These are phyloP conservation scores for Sorex fumeus DNA, from an alignment of 2,113 vertebrate species.

Conservation along the genomic window DNA sequence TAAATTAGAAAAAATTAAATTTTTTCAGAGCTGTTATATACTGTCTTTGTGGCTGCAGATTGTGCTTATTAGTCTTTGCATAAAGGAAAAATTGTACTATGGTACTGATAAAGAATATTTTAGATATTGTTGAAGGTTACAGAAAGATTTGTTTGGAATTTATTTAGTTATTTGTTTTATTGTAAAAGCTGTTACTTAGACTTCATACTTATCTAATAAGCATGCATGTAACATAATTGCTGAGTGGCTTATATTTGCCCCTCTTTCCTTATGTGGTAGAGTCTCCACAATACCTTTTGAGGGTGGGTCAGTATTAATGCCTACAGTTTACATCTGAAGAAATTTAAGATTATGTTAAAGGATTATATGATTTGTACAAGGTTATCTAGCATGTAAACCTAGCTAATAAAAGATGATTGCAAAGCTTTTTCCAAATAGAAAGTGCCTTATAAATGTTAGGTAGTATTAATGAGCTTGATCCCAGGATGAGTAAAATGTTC, in stretches of 20 bases:
- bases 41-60: constrained; percentile 46
- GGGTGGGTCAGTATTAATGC: constrained; percentile 60
- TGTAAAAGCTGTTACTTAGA: constrained; percentile 72
- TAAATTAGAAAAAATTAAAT: constrained; percentile 47
- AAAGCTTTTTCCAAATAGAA: constrained; percentile 81
- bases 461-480: constrained; percentile 61
- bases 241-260: constrained; percentile 47
- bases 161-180: constrained; percentile 66
- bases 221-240: constrained; percentile 61
- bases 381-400: constrained; percentile 67
- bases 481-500: constrained; percentile 46
- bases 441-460: constrained; percentile 55
- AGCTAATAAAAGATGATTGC: constrained; percentile 75
- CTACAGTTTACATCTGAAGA: constrained; percentile 74
- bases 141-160: constrained; percentile 62
- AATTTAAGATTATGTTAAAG: constrained; percentile 71
- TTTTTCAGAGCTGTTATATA: constrained; percentile 14
- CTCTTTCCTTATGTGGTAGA: constrained; percentile 49
- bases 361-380: constrained; percentile 76
- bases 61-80: constrained; percentile 48
- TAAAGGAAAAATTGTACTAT: not conserved
- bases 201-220: constrained; percentile 74
- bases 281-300: constrained; percentile 42
- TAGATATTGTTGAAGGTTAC: constrained; percentile 44
- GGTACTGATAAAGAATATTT: not conserved